phyloP scores from a whole-genome alignment of 2,797 vertebrate genomes.

The Babyrousa celebensis region DNA sequence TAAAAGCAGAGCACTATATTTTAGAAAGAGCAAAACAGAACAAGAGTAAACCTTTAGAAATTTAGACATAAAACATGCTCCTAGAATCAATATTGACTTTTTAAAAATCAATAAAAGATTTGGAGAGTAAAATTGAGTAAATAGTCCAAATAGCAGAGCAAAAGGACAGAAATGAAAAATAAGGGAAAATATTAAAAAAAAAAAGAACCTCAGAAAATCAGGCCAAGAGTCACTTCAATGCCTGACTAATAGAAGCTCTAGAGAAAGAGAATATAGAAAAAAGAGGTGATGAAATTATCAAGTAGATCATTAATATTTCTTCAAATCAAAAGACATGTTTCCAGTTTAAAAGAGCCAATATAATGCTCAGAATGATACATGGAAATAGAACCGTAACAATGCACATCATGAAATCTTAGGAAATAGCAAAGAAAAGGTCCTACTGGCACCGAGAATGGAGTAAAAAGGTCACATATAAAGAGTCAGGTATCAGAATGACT shows the following conservation, averaged over 20 bases:
- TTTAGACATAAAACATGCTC: not conserved
- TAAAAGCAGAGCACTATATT: not conserved
- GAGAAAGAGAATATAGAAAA: not conserved
- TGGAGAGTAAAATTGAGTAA: conserved; percentile 5
- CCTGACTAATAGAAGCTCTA: not conserved
- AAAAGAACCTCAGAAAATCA: not conserved
- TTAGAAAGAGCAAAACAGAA: not conserved
- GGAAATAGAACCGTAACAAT: not conserved
- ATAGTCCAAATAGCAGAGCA: not conserved
- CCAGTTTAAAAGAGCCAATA: not conserved
- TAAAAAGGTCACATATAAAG: not conserved
- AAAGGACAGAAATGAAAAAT: not conserved
- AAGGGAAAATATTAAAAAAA: not conserved
- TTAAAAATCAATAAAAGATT: not conserved
- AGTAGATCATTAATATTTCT: not conserved
- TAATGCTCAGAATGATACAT: not conserved
- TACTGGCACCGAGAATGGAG: not conserved
- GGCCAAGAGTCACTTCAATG: not conserved
- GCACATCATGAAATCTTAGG: not conserved
- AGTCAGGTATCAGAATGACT: not conserved
- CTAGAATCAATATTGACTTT: not conserved
- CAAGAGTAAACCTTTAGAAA: conserved; percentile 33
- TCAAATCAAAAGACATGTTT: not conserved
- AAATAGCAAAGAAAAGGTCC: not conserved
- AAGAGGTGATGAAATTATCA: not conserved